Percentiles rank a stretch among this genome's conserved stretches.
Conservation (phyloP, 1,140 invertebrate genomes). For the Stegodyphus mimosarum region DNA sequence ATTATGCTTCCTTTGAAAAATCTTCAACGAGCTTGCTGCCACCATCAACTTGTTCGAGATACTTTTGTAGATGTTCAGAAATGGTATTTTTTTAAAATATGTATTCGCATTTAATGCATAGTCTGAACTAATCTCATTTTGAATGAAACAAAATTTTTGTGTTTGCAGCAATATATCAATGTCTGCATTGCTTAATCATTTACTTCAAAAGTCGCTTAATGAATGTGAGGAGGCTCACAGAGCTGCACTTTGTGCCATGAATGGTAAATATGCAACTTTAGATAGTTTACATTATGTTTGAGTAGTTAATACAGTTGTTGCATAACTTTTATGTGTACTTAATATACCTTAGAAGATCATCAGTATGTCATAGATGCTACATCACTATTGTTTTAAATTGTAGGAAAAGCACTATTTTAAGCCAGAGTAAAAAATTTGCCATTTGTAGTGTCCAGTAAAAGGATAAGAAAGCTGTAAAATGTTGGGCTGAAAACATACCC, state of each 20-base stretch:
- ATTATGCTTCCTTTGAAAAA: slow-evolving; percentile 76
- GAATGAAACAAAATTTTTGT: not conserved
- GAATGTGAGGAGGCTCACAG: slow-evolving; percentile 78
- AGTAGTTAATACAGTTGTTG: not conserved
- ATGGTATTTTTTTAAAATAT: slow-evolving; percentile 55
- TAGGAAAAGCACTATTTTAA: too few relatives aligned
- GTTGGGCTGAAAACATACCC: too few relatives aligned
- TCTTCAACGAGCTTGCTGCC: slow-evolving; percentile 79
- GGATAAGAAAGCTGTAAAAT: too few relatives aligned
- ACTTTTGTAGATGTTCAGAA: slow-evolving; percentile 73
- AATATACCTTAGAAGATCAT: too few relatives aligned
- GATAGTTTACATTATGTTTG: not conserved
- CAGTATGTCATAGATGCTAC: too few relatives aligned
- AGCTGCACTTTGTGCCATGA: slow-evolving; percentile 74
- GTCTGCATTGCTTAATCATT: slow-evolving; percentile 76
- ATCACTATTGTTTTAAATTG: too few relatives aligned
- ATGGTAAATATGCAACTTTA: slow-evolving; percentile 69
- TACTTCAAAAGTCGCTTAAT: slow-evolving; percentile 75
- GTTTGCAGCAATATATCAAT: slow-evolving; percentile 73
- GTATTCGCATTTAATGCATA: not conserved
- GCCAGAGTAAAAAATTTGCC: too few relatives aligned
- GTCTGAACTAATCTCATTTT: too few relatives aligned
- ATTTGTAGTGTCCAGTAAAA: too few relatives aligned
- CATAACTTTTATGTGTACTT: too few relatives aligned
- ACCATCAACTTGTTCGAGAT: slow-evolving; percentile 76